These are phyloP conservation scores for Lasioglossum baleicum DNA, from an alignment of 1,140 invertebrate species.

Conservation along the genomic window DNA sequence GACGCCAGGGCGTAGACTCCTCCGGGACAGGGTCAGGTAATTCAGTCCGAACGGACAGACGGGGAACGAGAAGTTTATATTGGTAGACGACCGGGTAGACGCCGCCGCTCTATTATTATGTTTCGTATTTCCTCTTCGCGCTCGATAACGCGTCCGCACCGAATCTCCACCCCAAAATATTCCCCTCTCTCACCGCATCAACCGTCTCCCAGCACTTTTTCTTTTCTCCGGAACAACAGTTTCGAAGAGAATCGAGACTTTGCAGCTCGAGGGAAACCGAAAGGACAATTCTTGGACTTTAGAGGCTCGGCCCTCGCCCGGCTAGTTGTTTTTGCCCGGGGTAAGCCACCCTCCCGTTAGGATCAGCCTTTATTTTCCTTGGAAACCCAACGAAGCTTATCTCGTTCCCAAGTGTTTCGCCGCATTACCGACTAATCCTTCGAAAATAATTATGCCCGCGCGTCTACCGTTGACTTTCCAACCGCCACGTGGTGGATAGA, in stretches of 20 bases:
- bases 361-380: conserved; percentile 63
- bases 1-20: conserved; percentile 59
- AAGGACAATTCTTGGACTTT: conserved; percentile 41
- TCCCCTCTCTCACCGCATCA: not conserved
- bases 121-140: conserved; percentile 45
- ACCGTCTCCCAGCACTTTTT: no score
- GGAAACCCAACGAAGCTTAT: conserved; percentile 52
- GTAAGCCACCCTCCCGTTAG: conserved; percentile 50
- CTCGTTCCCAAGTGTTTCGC: conserved; percentile 57
- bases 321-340: conserved; percentile 55
- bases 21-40: conserved; percentile 57
- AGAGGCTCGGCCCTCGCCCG: not conserved
- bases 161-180: not conserved
- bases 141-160: not conserved
- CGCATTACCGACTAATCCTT: conserved; percentile 55
- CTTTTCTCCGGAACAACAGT: no score
- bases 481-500: no score
- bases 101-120: conserved; percentile 60
- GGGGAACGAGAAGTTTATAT: conserved; percentile 64
- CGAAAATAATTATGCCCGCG: conserved; percentile 56
- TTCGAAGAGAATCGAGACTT: no score
- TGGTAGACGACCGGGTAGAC: conserved; percentile 55
- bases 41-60: conserved; percentile 62
- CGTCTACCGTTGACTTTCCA: not conserved
- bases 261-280: not conserved